These are phyloP conservation scores for Cephus pulcher DNA, from an alignment of 2,888 invertebrate genomes.

Conservation along the genomic window DNA sequence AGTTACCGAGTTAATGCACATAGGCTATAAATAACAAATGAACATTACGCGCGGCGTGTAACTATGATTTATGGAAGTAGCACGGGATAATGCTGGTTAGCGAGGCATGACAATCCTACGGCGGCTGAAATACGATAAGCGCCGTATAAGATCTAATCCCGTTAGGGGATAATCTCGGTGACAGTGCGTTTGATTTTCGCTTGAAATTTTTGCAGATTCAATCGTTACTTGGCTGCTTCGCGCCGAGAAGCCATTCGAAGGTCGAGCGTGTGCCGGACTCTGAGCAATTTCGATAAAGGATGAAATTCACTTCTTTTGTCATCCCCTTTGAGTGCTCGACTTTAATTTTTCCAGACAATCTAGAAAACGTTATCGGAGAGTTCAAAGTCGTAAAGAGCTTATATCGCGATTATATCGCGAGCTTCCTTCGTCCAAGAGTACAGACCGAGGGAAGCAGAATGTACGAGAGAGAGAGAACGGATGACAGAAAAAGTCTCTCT, in stretches of 20 bases:
- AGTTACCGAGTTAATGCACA: slow-evolving; percentile 36
- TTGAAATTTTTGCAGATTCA: neutral
- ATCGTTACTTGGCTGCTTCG: neutral
- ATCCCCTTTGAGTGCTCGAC: slow-evolving; percentile 43
- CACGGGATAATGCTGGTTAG: slow-evolving; percentile 9
- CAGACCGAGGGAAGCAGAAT: neutral
- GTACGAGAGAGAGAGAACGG: neutral
- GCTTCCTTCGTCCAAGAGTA: neutral
- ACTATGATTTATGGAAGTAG: slow-evolving; percentile 43
- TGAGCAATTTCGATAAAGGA: slow-evolving; percentile 38
- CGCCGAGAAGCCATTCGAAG: neutral
- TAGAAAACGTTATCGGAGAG: slow-evolving; percentile 25
- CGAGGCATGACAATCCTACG: slow-evolving; percentile 16
- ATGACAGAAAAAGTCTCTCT: neutral
- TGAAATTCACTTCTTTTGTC: slow-evolving; percentile 35
- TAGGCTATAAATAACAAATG: slow-evolving; percentile 44
- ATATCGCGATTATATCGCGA: neutral
- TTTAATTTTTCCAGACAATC: slow-evolving; percentile 49
- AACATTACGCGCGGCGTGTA: slow-evolving; percentile 40
- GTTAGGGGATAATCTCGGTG: neutral
- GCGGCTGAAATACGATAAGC: neutral
- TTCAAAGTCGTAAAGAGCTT: slow-evolving; percentile 18
- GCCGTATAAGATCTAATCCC: neutral
- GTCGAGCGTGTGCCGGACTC: neutral
- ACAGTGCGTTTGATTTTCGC: neutral